A percentile compares a stretch with the other conserved stretches of the same genome.
Evolutionary conservation across 2,113 vertebrate genomes (phyloP).

Genomic region (Toxotes jaculatrix): DNA sequence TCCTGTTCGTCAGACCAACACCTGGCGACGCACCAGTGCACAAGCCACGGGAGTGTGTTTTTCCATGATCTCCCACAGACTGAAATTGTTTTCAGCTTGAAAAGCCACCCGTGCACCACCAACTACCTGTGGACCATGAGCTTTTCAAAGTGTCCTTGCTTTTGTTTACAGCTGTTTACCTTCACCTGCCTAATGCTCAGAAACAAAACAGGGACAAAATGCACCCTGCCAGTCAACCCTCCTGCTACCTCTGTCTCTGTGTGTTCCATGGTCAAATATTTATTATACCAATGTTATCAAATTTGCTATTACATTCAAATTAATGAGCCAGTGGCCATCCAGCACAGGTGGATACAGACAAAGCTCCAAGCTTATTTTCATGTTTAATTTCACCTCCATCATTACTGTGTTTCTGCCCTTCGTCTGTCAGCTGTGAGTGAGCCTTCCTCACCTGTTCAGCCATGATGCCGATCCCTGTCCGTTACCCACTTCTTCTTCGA

Average conservation of each 20-base stretch:
- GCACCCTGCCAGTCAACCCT: constrained; percentile 13
- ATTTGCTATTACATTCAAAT: not conserved
- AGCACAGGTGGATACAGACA: not conserved
- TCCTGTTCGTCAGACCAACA: constrained; percentile 29
- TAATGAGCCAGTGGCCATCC: not conserved
- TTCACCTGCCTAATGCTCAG: not conserved
- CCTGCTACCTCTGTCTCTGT: not conserved
- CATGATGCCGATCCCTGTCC: constrained; percentile 12
- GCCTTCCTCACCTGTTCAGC: not conserved
- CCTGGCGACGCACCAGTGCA: constrained; percentile 6
- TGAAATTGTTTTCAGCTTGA: constrained; percentile 51
- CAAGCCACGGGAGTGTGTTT: constrained; percentile 12
- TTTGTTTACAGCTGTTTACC: constrained; percentile 51
- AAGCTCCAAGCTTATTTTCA: not conserved
- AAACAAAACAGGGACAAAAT: not conserved
- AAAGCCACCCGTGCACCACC: constrained; percentile 28
- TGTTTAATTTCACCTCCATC: not conserved
- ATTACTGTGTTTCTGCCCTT: not conserved
- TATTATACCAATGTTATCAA: not conserved
- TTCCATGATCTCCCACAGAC: constrained; percentile 12
- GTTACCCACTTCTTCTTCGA: not conserved
- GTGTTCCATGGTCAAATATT: not conserved
- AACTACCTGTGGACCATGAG: constrained; percentile 23
- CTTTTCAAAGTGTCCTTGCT: constrained; percentile 52
- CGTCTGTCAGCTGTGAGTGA: constrained; percentile 55